Evolutionary conservation across 2,888 invertebrate genomes (phyloP).

Genomic region (Drosophila anceps): DNA sequence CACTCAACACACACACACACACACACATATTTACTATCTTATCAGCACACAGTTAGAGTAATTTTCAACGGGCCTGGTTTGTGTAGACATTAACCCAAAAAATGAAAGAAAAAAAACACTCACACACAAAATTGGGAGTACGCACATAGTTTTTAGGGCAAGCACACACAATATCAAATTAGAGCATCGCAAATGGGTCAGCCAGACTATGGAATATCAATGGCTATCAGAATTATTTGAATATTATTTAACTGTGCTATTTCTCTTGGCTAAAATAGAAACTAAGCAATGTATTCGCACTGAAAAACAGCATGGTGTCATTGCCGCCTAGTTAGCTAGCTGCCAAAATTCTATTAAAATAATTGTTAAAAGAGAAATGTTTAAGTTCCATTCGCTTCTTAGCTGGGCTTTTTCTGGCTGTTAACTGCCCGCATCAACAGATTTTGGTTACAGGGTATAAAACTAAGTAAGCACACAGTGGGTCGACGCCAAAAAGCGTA

Average conservation of each 20-base stretch:
- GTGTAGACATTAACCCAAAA: conserved; percentile 49
- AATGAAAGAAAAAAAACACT: not conserved
- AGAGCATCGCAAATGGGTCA: not conserved
- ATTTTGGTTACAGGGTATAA: not conserved
- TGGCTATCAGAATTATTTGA: not conserved
- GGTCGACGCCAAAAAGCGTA: conserved; percentile 18
- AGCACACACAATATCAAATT: conserved; percentile 31
- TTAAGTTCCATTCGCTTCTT: too few species aligned
- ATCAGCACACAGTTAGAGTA: conserved; percentile 24
- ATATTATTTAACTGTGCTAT: not conserved
- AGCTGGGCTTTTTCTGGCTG: not conserved
- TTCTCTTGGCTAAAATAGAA: not conserved
- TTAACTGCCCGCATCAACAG: not conserved
- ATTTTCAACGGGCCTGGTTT: conserved; percentile 25
- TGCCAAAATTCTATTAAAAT: too few species aligned
- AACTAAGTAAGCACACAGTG: conserved; percentile 11
- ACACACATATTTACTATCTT: conserved; percentile 23
- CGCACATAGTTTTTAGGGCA: conserved; percentile 25
- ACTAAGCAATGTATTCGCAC: too few species aligned
- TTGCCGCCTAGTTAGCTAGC: too few species aligned
- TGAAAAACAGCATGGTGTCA: too few species aligned
- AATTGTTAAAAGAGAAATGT: too few species aligned
- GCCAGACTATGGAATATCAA: not conserved
- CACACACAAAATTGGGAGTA: conserved; percentile 11
- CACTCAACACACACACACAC: not conserved